Evolutionary conservation across 2,888 invertebrate genomes (phyloP).

Genomic region (Aquatica leii): DNA sequence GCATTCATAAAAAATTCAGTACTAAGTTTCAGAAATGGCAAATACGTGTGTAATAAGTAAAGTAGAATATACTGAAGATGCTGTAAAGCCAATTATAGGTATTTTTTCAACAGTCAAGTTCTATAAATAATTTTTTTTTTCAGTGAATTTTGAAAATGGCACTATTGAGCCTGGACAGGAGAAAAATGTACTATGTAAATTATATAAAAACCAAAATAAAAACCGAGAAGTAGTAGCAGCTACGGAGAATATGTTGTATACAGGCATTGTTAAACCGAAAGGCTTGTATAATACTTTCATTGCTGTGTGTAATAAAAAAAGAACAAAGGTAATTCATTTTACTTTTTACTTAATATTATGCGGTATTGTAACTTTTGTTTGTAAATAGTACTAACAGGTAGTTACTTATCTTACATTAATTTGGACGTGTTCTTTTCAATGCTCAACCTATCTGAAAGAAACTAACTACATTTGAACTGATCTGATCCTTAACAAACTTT

Average conservation of each 20-base stretch:
- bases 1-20: no score
- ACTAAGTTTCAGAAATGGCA: no score
- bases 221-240: conserved; percentile 45
- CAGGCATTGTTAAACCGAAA: conserved; percentile 42
- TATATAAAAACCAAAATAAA: conserved; percentile 42
- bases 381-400: no score
- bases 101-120: conserved; percentile 10
- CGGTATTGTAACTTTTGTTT: no score
- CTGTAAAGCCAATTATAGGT: conserved; percentile 42
- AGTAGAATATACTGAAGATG: conserved; percentile 21
- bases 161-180: conserved; percentile 43
- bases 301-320: conserved; percentile 48
- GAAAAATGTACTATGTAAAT: conserved; percentile 42
- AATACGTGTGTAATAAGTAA: background rate
- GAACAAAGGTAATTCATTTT: conserved; percentile 45
- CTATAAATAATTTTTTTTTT: conserved; percentile 24
- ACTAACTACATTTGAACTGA: no score
- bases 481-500: no score
- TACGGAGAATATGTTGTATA: conserved; percentile 49
- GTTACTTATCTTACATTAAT: no score
- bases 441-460: no score
- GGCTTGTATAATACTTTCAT: conserved; percentile 50
- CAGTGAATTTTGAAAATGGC: conserved; percentile 53
- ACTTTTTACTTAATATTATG: no score
- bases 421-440: no score